phyloP scores from a whole-genome alignment of 2,888 invertebrate species.

The Bembecia ichneumoniformis region DNA sequence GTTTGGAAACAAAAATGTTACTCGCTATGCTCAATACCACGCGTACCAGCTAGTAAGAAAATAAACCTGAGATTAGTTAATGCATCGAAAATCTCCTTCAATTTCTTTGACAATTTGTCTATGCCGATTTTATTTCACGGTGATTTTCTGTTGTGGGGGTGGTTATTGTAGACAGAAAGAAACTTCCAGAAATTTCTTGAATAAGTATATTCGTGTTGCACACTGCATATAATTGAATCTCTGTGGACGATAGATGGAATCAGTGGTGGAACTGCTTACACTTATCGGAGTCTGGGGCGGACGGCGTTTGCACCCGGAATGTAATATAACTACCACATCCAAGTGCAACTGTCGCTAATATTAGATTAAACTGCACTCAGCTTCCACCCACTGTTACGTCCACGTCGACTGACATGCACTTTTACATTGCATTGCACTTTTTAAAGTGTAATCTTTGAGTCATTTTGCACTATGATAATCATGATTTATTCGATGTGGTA shows the following conservation, averaged over 20 bases:
- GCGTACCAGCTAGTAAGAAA: too few relatives aligned
- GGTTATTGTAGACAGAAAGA: too few relatives aligned
- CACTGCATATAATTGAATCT: conserved; percentile 21
- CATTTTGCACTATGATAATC: neutral
- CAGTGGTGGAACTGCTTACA: conserved; percentile 14
- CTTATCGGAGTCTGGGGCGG: conserved; percentile 9
- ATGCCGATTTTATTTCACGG: too few relatives aligned
- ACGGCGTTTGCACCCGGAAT: conserved; percentile 1
- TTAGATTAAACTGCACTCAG: conserved; percentile 21
- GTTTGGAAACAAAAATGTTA: too few relatives aligned
- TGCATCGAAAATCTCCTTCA: too few relatives aligned
- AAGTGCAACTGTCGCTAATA: conserved; percentile 4
- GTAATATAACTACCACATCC: conserved; percentile 3
- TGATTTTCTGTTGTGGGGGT: too few relatives aligned
- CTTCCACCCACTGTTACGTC: conserved; percentile 6
- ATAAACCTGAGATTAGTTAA: too few relatives aligned
- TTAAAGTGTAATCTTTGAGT: conserved; percentile 10
- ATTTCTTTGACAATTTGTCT: too few relatives aligned
- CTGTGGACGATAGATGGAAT: conserved; percentile 13
- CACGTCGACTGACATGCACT: neutral
- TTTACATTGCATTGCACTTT: neutral
- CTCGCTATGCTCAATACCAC: too few relatives aligned
- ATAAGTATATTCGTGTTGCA: neutral
- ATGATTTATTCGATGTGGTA: too few relatives aligned
- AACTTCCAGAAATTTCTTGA: neutral